Conservation (phyloP, 2,888 invertebrate genomes). For the Apotomis capreana region DNA sequence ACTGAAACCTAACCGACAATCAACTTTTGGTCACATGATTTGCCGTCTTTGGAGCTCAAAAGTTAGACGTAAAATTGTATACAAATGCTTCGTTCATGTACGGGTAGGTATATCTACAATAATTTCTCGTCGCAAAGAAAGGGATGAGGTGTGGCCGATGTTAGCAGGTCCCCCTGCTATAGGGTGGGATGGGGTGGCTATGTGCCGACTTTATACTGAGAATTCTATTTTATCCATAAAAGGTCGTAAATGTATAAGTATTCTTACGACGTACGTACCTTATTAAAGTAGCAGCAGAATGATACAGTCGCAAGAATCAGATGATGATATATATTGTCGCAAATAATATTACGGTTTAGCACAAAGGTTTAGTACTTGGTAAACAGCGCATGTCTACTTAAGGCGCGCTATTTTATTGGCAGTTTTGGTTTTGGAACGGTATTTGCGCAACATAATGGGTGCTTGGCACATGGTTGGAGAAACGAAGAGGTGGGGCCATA, state of each 20-base stretch:
- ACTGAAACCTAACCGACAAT: too few species aligned
- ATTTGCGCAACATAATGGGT: too few species aligned
- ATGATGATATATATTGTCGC: constrained; percentile 22
- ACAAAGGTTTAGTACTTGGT: constrained; percentile 1
- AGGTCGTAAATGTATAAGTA: constrained; percentile 24
- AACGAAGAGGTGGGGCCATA: too few species aligned
- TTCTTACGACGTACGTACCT: constrained; percentile 3
- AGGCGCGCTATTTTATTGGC: background rate
- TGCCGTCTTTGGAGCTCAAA: too few species aligned
- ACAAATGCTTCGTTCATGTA: too few species aligned
- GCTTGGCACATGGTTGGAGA: too few species aligned
- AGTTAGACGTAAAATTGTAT: too few species aligned
- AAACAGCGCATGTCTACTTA: background rate
- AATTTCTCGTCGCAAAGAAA: too few species aligned
- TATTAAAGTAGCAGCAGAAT: background rate
- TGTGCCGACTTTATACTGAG: constrained; percentile 18
- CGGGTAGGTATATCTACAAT: too few species aligned
- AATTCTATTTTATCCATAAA: constrained; percentile 6
- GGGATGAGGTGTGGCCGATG: too few species aligned
- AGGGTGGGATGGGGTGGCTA: constrained; percentile 1
- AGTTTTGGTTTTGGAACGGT: background rate
- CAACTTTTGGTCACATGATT: too few species aligned
- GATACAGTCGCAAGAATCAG: constrained; percentile 5
- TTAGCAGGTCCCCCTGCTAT: background rate
- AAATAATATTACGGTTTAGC: constrained; percentile 19